Evolutionary conservation across 2,888 invertebrate species (phyloP), one percentile per base, ranked within the genome.

Genomic region (Hedya salicella): DNA sequence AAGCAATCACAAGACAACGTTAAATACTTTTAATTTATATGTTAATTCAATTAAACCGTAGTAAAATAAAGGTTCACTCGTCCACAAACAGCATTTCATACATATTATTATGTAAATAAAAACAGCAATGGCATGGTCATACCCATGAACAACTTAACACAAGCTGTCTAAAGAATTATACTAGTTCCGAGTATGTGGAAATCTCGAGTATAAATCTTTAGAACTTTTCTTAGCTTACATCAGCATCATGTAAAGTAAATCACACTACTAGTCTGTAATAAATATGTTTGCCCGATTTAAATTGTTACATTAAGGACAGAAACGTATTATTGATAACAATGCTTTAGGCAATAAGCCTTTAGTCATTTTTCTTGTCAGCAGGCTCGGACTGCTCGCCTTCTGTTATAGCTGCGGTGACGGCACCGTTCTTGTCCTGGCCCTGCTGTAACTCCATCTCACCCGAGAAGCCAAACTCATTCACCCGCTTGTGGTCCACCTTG

Each of bases 391-490:
- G 74, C 72, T 81, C 83, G 53, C 75, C 69, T 71, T 85, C 87
- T 49, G 86, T 83, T 60, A 92, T 86, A 49, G 91, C 89, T 21
- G 85, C 80, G 50, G 81, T 77, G 1, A 84, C 80, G 50, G 81
- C 77, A 1, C 78, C 84, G 78, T 82, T 87, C 46, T 83, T 85
- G 14, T 75, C 71, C 71, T 79, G 75, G 67, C 89, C 82, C 77
- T 93, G 81, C 71, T 95, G 93, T 50, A 94, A 93, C 72, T 96
- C 95, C 96, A 97, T 97, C 85, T 98, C 98, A 44, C 96, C 98
- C 46, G 97, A 97, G 85, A 97, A 98, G n/a, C 99, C 99, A 92
- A 98, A 99, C 86, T 99, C 99, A 88, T 99, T 99, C 62, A 98
- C 95, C 71, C 99, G 95, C 71, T 95, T 96, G 67, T 96, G 97